phyloP scores from a whole-genome alignment of 2,113 vertebrate species.

The Xiphophorus maculatus region DNA sequence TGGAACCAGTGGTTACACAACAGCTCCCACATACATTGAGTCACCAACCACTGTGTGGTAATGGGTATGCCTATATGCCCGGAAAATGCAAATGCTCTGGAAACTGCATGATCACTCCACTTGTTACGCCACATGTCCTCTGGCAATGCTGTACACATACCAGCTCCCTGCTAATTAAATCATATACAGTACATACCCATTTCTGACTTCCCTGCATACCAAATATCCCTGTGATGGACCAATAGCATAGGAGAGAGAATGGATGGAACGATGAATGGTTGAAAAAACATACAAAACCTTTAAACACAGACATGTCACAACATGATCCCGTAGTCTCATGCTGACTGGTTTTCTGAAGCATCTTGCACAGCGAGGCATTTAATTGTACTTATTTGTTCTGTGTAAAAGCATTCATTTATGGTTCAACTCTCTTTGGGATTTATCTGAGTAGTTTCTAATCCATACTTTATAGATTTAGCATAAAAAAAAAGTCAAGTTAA shows the following conservation, averaged over 20 bases:
- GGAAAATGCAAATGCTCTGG: not conserved
- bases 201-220: too few relatives aligned
- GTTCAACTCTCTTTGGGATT: not conserved
- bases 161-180: too few relatives aligned
- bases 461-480: conserved; percentile 9
- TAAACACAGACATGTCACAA: not conserved
- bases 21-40: not conserved
- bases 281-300: not conserved
- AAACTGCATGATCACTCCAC: not conserved
- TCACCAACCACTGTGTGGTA: not conserved
- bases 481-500: not conserved
- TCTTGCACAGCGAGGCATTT: not conserved
- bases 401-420: not conserved
- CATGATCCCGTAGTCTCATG: not conserved
- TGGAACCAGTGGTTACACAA: not conserved
- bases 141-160: not conserved
- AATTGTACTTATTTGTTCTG: not conserved
- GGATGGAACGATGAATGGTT: not conserved
- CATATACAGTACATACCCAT: too few relatives aligned
- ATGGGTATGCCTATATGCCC: not conserved
- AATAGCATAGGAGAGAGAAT: too few relatives aligned
- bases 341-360: not conserved
- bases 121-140: not conserved
- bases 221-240: too few relatives aligned
- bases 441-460: not conserved